Evolutionary conservation across 2,797 vertebrate genomes (phyloP), one percentile per base, ranked within the genome.

Genomic region (Microhierax caerulescens): DNA sequence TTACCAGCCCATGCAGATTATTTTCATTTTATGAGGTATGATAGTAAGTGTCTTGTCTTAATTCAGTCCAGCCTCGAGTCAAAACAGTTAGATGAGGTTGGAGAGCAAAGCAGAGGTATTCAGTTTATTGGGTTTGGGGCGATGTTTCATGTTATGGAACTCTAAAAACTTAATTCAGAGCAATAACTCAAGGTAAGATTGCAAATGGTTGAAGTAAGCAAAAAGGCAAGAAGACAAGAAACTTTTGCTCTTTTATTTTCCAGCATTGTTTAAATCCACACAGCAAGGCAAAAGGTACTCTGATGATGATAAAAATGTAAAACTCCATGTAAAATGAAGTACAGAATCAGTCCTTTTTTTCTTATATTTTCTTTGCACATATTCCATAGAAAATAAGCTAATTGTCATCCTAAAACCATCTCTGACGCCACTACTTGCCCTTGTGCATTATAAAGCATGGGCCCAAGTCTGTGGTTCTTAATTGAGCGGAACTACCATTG

Each of bases 401-500:
- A 83, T 68, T 86, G 41, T 27, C 24, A 61, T 83, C 24, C 30
- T 75, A 65, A 85, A 85, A 37, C 28, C 1, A 19, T 39, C 11
- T 91, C 82, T 92, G 64, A 78, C 3, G 5, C 15, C 48, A 47
- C 24, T 64, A 9, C 39, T 76, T 85, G 50, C 73, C 87, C 68
- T 95, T 94, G 78, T 75, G 41, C 27, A 53, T 79, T 77, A 57
- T 45, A 88, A 85, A 11, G 7, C 37, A 84, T 22, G 16, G 75
- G 22, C 37, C 3, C 1, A 85, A 90, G 86, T 75, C 45, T 54
- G 24, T 76, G 57, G 12, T 65, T 91, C 82, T 95, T 96, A 96
- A 94, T 69, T 94, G 95, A 96, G 82, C 8, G 14, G 85, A 97
- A 95, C 93, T 84, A 64, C 65, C 61, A 75, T 25, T 81, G 93